Base-by-base conservation (phyloP, 2,888 invertebrate species). In the Metalampra italica region DNA sequence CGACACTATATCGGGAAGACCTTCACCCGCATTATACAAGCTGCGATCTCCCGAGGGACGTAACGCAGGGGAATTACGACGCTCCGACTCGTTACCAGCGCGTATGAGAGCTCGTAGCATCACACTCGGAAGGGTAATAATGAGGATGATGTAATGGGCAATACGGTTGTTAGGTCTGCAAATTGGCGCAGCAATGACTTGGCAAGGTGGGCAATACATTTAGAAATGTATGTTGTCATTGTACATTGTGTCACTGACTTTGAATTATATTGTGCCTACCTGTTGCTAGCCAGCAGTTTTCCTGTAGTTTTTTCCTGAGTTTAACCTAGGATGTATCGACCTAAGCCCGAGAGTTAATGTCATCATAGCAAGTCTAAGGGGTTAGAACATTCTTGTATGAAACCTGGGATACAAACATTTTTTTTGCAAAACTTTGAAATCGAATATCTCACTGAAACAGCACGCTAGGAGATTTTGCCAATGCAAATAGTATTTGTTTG, bases 1-100 rank as follows among this genome's bases (percentile, higher is more conserved):
- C 85, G 70, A 51, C 59, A 70, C 82, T 88, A 88, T 79, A 83
- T 79, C 78, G 71, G 81, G 81, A 76, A 73, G 86, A 87, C 88
- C 88, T 88, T 88, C 85, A 87, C 88, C 88, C 69, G 79, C 66
- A 79, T 81, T 69, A 66, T 65, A 55, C 64, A 55, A 63, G 67
- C 64, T 78, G 81, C n/a, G n/a, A n/a, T 36, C 36, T 36, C 36
- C 81, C 78, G 74, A 70, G 77, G 75, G 78, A 77, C 50, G 49
- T 55, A 54, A 60, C 50, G 55, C 63, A 63, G 56, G 50, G 49
- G 59, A 65, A 68, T 68, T 68, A 60, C 52, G 56, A 56, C 53
- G 56, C 52, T 58, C 47, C 47, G 49, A 55, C 49, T 48, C 46
- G 40, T 39, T 50, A 55, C 51, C 54, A 38, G 48, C 51, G 48